Evolutionary conservation across 2,888 invertebrate species (phyloP).

Genomic region (Celastrina argiolus): DNA sequence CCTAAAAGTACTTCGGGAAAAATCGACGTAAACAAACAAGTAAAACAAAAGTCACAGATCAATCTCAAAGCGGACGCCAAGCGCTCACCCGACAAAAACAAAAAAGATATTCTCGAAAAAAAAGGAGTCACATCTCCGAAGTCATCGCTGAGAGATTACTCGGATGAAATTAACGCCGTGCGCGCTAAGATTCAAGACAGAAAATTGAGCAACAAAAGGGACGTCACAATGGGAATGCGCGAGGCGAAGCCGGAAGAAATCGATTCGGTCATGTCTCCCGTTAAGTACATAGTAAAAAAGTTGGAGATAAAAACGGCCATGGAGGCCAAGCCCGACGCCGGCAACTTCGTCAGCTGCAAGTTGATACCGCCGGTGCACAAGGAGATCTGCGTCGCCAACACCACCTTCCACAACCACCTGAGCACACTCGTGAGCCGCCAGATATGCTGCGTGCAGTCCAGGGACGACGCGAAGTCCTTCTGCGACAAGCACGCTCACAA

Average conservation of each 20-base stretch:
- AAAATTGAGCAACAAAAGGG: constrained; percentile 66
- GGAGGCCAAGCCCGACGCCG: constrained; percentile 60
- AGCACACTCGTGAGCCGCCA: constrained; percentile 74
- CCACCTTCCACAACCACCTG: constrained; percentile 70
- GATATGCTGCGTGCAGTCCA: constrained; percentile 64
- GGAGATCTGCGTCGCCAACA: constrained; percentile 69
- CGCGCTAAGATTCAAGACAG: constrained; percentile 72
- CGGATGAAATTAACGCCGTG: constrained; percentile 71
- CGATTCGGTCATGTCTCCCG: constrained; percentile 65
- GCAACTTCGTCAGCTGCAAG: constrained; percentile 66
- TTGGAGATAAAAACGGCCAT: constrained; percentile 67
- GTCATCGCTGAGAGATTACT: constrained; percentile 62
- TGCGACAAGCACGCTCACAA: constrained; percentile 63
- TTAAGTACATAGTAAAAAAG: constrained; percentile 71
- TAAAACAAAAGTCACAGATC: constrained; percentile 69
- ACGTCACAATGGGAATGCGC: constrained; percentile 49
- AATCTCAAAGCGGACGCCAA: constrained; percentile 62
- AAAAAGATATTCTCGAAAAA: constrained; percentile 63
- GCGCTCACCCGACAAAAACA: constrained; percentile 60
- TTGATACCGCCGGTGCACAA: constrained; percentile 70
- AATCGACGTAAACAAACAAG: constrained; percentile 59
- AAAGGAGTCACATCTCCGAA: constrained; percentile 55
- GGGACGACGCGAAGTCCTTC: constrained; percentile 61
- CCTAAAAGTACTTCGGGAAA: constrained; percentile 58
- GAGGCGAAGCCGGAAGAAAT: constrained; percentile 55